Evolutionary conservation across 2,888 invertebrate species (phyloP), one percentile per base, ranked within the genome.

Genomic region (Acanthosepion lycidas): DNA sequence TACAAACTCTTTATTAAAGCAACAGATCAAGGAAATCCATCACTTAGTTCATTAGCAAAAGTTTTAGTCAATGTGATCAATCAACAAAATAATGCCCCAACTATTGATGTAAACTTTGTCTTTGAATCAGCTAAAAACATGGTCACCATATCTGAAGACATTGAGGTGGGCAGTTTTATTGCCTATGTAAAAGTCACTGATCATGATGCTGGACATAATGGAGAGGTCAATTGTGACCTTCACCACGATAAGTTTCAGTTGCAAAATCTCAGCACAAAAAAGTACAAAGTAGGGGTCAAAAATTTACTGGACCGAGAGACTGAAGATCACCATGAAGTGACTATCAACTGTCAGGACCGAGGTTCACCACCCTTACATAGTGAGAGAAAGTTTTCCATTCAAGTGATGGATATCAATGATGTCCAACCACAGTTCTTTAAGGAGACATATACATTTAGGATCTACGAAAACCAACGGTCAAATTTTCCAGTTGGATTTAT

Each of bases 381-480:
- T 18, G 78, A 78, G n/a, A 78, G 78, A n/a, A 78, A 78, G 18
- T 78, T 78, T 33, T 78, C 78, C 78, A 78, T 78, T 33, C n/a
- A 78, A 33, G 78, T 78, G 78, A 78, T n/a, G n/a, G 78, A 78
- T 78, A 78, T 78, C 78, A 78, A 78, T n/a, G 78, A 78, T n/a
- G 78, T 78, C n/a, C 78, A 78, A 78, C 78, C 78, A n/a, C 78
- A 78, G n/a, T 78, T 78, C 18, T 78, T 78, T 78, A 78, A 78
- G 20, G 78, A 78, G 78, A 78, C 78, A 18, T 78, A 78, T 33
- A 78, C 78, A 15, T 78, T 78, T n/a, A n/a, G 78, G 78, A 78
- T 78, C 12, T 78, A 78, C 5, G 78, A 78, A 78, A 78, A 78
- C 12, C 78, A 78, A n/a, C n/a, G 33, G 12, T 78, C 78, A 4